phyloP scores from a whole-genome alignment of 2,888 invertebrate genomes.

The Imbricaverruca yamaguchii region DNA sequence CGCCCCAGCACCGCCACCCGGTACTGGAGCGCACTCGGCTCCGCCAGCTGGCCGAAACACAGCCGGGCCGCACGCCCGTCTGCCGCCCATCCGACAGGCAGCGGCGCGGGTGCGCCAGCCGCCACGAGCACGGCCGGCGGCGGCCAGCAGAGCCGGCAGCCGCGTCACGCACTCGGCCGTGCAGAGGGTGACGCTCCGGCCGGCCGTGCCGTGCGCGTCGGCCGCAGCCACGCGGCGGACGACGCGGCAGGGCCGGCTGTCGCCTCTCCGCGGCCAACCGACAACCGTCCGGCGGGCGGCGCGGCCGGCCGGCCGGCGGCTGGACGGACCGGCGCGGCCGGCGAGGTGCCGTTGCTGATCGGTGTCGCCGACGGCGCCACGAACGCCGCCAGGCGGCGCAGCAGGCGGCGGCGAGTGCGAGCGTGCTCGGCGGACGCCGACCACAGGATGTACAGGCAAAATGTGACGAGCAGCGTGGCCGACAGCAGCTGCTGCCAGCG shows the following conservation, averaged over 20 bases:
- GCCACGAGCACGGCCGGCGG: slow-evolving; percentile 79
- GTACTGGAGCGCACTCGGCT: slow-evolving; percentile 52
- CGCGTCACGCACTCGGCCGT: slow-evolving; percentile 87
- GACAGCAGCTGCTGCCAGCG: not conserved
- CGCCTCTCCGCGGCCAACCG: slow-evolving; percentile 32
- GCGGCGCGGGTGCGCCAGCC: slow-evolving; percentile 60
- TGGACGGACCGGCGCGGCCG: not conserved
- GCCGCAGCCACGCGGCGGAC: slow-evolving; percentile 76
- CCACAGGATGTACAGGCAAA: not conserved
- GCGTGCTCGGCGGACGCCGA: not conserved
- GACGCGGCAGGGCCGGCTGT: slow-evolving; percentile 59
- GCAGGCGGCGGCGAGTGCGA: not conserved
- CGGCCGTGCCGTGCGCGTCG: slow-evolving; percentile 49
- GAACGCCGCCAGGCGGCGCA: not conserved
- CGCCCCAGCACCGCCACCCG: slow-evolving; percentile 60
- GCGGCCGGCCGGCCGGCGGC: not conserved
- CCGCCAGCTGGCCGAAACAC: not conserved
- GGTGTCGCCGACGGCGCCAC: not conserved
- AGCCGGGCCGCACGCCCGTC: not conserved
- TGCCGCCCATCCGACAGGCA: slow-evolving; percentile 19
- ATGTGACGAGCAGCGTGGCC: not conserved
- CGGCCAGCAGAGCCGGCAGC: slow-evolving; percentile 68
- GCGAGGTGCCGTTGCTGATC: not conserved
- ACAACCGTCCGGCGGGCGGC: not conserved
- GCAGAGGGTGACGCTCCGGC: slow-evolving; percentile 80